Conservation (phyloP, 2,888 invertebrate genomes). For the Caradrina kadenii region DNA sequence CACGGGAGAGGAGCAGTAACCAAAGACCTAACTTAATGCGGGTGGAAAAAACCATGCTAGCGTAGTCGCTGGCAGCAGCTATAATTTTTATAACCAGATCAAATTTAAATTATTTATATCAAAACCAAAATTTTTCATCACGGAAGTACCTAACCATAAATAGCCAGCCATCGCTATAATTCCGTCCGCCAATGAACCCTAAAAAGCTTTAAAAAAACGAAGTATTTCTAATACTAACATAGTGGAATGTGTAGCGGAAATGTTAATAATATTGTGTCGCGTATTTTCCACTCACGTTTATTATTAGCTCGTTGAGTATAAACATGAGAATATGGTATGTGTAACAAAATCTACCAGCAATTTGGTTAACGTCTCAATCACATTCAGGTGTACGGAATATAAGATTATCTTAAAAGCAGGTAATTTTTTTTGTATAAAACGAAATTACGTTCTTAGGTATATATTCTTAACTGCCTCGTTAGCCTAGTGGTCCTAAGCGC, state of each 20-base stretch:
- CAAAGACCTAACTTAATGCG: no score
- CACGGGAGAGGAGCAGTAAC: no score
- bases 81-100: no score
- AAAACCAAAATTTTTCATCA: neutral
- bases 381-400: neutral
- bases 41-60: no score
- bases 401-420: neutral
- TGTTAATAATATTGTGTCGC: conserved; percentile 48
- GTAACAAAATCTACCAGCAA: neutral
- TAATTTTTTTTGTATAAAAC: neutral
- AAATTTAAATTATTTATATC: no score
- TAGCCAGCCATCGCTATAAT: conserved; percentile 21
- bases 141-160: conserved; percentile 9
- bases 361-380: conserved; percentile 4
- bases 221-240: conserved; percentile 36
- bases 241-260: conserved; percentile 36
- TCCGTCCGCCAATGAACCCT: conserved; percentile 3
- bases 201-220: conserved; percentile 24
- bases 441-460: no score
- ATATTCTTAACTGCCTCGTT: no score
- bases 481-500: no score
- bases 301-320: conserved; percentile 38
- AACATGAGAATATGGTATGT: conserved; percentile 7
- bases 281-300: conserved; percentile 37
- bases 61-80: no score